Percentiles rank a stretch among this genome's conserved stretches.
These are phyloP conservation scores for Ips nitidus DNA, from an alignment of 1,140 invertebrate species.

Conservation along the genomic window DNA sequence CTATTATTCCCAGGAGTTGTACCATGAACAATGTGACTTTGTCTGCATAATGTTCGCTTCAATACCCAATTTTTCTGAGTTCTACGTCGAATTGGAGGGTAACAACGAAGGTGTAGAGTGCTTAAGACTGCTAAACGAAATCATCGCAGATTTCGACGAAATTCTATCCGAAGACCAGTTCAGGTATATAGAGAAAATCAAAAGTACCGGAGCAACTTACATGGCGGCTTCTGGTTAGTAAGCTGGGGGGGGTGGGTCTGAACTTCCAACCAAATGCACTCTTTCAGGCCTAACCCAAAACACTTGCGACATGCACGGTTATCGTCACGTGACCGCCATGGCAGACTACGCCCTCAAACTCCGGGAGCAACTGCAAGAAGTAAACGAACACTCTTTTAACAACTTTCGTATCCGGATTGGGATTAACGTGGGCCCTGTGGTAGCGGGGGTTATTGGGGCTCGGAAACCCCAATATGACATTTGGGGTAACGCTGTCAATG, in stretches of 20 bases:
- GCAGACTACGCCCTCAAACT: constrained; percentile 89
- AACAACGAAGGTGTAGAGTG: constrained; percentile 96
- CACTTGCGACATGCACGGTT: constrained; percentile 76
- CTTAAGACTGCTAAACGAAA: constrained; percentile 91
- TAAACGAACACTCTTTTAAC: constrained; percentile 97
- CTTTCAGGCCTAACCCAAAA: constrained; percentile 71
- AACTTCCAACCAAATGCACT: too few relatives aligned
- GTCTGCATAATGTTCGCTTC: constrained; percentile 96
- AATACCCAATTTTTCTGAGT: constrained; percentile 96
- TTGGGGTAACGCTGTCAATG: constrained; percentile 95
- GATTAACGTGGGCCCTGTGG: constrained; percentile 93
- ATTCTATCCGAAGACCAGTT: constrained; percentile 83
- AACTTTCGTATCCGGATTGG: constrained; percentile 93
- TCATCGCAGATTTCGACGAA: constrained; percentile 96
- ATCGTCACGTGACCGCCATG: constrained; percentile 82
- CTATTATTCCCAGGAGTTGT: constrained; percentile 75
- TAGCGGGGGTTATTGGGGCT: constrained; percentile 94
- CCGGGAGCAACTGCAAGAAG: constrained; percentile 81
- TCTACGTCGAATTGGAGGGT: constrained; percentile 92
- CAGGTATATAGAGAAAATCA: constrained; percentile 95
- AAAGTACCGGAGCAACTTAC: constrained; percentile 93
- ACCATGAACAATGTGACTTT: constrained; percentile 92
- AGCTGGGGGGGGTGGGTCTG: too few relatives aligned
- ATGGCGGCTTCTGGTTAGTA: constrained; percentile 90
- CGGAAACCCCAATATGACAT: constrained; percentile 91